phyloP scores from a whole-genome alignment of 1,140 invertebrate genomes.

The Neotoxoptera formosana region DNA sequence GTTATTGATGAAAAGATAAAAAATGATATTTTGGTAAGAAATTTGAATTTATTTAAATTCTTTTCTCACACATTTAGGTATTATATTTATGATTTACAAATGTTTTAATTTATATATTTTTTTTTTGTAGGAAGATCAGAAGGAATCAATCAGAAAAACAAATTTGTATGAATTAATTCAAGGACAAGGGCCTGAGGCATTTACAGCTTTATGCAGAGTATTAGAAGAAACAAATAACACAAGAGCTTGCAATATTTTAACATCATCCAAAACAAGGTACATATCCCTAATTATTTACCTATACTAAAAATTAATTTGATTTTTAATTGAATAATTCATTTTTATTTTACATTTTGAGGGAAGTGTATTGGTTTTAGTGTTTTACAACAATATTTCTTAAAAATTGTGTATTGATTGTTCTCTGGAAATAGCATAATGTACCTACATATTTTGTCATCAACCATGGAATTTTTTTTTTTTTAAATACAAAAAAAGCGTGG shows the following conservation, averaged over 20 bases:
- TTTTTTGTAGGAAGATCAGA: neutral
- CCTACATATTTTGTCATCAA: too few species aligned
- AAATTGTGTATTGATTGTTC: too few species aligned
- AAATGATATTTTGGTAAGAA: constrained; percentile 41
- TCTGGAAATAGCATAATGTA: too few species aligned
- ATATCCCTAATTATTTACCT: neutral
- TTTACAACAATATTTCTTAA: too few species aligned
- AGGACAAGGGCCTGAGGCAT: constrained; percentile 44
- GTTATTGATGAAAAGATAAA: constrained; percentile 46
- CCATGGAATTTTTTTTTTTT: too few species aligned
- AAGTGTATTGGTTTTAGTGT: too few species aligned
- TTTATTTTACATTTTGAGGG: neutral
- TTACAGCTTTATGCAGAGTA: neutral
- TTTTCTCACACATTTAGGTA: too few species aligned
- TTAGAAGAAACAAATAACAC: constrained; percentile 42
- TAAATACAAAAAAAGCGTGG: neutral
- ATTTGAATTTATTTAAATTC: neutral
- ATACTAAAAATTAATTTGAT: neutral
- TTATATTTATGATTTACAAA: neutral
- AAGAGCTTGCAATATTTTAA: constrained; percentile 28
- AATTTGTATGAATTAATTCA: constrained; percentile 48
- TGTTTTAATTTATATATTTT: neutral
- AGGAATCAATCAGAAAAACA: neutral
- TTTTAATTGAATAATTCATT: neutral
- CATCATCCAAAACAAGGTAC: neutral